phyloP scores from a whole-genome alignment of 2,113 vertebrate species.

The Odontophorus gujanensis region DNA sequence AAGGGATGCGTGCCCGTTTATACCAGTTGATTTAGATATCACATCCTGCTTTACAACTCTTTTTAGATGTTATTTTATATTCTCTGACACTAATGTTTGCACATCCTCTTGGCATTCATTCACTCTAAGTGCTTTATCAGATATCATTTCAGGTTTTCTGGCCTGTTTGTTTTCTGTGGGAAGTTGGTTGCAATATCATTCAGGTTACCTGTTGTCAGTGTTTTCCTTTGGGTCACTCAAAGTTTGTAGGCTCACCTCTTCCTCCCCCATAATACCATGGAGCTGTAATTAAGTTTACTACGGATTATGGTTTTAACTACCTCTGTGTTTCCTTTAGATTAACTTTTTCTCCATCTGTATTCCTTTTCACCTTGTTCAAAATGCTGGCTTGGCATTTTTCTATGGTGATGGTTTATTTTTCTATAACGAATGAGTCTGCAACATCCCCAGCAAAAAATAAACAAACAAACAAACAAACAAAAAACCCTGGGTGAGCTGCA shows the following conservation, averaged over 20 bases:
- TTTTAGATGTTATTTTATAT: not conserved
- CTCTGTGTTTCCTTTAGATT: not conserved
- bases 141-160: not conserved
- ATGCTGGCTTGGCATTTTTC: not conserved
- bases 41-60: not conserved
- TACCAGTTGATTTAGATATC: not conserved
- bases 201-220: not conserved
- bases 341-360: rapidly evolving
- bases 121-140: not conserved
- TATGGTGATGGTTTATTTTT: not conserved
- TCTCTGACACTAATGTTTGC: not conserved
- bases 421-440: not conserved
- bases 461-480: too few species aligned
- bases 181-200: not conserved
- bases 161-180: not conserved
- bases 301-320: not conserved
- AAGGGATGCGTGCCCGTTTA: not conserved
- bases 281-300: not conserved
- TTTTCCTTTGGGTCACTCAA: not conserved
- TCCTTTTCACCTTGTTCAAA: not conserved
- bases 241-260: rapidly evolving
- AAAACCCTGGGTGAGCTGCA: not conserved
- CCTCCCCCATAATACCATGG: not conserved
- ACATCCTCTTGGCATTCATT: not conserved
- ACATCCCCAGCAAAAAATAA: not conserved